These are phyloP conservation scores for Holacanthus passer DNA, from an alignment of 2,113 vertebrate genomes.

Conservation along the genomic window DNA sequence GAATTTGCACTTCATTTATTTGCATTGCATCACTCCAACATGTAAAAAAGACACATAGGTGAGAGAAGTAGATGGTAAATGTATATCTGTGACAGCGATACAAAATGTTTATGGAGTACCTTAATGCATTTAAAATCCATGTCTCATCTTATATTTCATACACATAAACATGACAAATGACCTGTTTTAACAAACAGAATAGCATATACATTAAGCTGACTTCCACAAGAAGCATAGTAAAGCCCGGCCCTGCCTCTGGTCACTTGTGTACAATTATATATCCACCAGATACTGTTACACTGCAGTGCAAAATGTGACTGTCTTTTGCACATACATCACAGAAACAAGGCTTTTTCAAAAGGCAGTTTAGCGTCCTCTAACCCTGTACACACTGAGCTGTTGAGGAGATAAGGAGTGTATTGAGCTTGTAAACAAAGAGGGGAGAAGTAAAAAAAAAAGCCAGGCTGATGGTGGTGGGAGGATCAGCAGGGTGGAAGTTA, in stretches of 20 bases:
- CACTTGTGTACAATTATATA: not conserved
- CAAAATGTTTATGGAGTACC: conserved; percentile 25
- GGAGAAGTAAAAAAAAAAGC: conserved; percentile 4
- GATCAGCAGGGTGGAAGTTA: conserved; percentile 42
- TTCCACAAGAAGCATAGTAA: conserved; percentile 80
- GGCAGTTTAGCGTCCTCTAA: conserved; percentile 34
- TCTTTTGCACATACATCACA: conserved; percentile 7
- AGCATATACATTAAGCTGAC: conserved; percentile 37
- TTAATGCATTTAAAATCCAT: conserved; percentile 40
- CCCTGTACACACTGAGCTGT: conserved; percentile 47
- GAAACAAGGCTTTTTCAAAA: conserved; percentile 5
- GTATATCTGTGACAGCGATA: conserved; percentile 35
- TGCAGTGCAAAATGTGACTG: conserved; percentile 23
- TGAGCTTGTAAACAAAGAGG: conserved; percentile 56
- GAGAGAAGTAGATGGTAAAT: conserved; percentile 22
- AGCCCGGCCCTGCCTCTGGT: not conserved
- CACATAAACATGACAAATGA: conserved; percentile 20
- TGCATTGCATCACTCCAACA: conserved; percentile 57
- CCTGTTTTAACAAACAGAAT: conserved; percentile 78
- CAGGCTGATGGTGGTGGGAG: not conserved
- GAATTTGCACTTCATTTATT: conserved; percentile 76
- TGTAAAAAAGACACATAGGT: conserved; percentile 52
- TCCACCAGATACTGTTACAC: conserved; percentile 12
- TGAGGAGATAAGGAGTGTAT: conserved; percentile 53
- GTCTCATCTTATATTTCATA: conserved; percentile 33